Percentiles rank a stretch among this genome's conserved stretches.
phyloP scores from a whole-genome alignment of 2,888 invertebrate species.

The Clostera curtula region DNA sequence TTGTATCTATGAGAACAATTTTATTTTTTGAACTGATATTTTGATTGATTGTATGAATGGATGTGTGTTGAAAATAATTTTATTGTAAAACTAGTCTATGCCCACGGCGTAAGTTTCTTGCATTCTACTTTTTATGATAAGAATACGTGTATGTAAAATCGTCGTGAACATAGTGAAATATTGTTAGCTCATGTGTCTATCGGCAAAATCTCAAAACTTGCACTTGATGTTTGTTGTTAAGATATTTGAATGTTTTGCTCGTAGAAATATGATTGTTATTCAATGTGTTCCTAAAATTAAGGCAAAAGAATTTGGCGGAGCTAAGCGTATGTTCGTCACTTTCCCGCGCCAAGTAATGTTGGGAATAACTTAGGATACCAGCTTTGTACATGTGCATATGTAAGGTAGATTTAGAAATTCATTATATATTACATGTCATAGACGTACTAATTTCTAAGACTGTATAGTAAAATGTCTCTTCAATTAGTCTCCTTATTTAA shows the following conservation, averaged over 20 bases:
- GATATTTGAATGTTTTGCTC: too few relatives aligned
- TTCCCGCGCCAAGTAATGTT: too few relatives aligned
- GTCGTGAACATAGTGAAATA: too few relatives aligned
- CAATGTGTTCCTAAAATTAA: too few relatives aligned
- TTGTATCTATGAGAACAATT: conserved; percentile 12
- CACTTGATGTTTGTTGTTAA: too few relatives aligned
- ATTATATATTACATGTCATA: conserved; percentile 27
- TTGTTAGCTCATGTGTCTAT: background rate
- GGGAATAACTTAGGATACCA: too few relatives aligned
- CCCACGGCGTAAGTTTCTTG: too few relatives aligned
- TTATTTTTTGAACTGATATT: conserved; percentile 10
- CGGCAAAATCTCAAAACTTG: background rate
- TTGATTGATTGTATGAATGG: conserved; percentile 9
- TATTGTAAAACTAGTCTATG: too few relatives aligned
- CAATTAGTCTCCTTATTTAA: conserved; percentile 25
- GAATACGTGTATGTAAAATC: too few relatives aligned
- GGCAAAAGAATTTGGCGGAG: too few relatives aligned
- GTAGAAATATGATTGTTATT: background rate
- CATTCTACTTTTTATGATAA: too few relatives aligned
- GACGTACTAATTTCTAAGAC: conserved; percentile 30
- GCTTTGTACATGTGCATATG: conserved; percentile 23
- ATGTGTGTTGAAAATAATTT: conserved; percentile 9
- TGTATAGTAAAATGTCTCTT: conserved; percentile 27
- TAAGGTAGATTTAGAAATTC: conserved; percentile 17
- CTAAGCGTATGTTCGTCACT: too few relatives aligned